Percentiles rank a stretch among this genome's conserved stretches.
Evolutionary conservation across 2,888 invertebrate species (phyloP).

Genomic region (Lamellibrachia columna): DNA sequence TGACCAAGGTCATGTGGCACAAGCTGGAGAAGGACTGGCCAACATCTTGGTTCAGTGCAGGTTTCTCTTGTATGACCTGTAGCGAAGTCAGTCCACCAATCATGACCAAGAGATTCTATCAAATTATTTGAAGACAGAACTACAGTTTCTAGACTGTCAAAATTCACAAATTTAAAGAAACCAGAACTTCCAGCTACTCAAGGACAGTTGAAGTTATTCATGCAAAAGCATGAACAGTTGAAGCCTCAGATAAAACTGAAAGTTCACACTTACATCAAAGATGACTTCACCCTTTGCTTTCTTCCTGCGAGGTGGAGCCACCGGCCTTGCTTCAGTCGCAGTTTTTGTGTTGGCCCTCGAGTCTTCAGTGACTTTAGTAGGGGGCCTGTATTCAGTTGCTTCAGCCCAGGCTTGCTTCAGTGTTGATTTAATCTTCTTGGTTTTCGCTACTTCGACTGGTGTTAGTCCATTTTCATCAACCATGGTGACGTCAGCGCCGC

Average conservation of each 20-base stretch:
- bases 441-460: conserved; percentile 60
- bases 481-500: conserved; percentile 59
- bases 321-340: background rate
- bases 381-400: conserved; percentile 42
- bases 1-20: too few species aligned
- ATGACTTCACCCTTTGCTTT: conserved; percentile 51
- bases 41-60: too few species aligned
- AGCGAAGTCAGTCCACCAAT: too few species aligned
- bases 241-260: background rate
- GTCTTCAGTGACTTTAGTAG: background rate
- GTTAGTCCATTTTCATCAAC: conserved; percentile 60
- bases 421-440: conserved; percentile 49
- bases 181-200: background rate
- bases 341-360: background rate
- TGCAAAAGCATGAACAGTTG: background rate
- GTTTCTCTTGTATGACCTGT: too few species aligned
- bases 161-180: background rate
- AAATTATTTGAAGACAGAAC: background rate
- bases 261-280: conserved; percentile 55
- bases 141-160: background rate
- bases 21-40: too few species aligned
- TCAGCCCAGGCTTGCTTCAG: conserved; percentile 57
- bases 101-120: too few species aligned
- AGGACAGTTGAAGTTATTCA: background rate
- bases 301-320: conserved; percentile 24